Percentiles rank a stretch among this genome's conserved stretches.
Conservation (phyloP, 2,113 vertebrate species). For the Nannobrachium achirus region DNA sequence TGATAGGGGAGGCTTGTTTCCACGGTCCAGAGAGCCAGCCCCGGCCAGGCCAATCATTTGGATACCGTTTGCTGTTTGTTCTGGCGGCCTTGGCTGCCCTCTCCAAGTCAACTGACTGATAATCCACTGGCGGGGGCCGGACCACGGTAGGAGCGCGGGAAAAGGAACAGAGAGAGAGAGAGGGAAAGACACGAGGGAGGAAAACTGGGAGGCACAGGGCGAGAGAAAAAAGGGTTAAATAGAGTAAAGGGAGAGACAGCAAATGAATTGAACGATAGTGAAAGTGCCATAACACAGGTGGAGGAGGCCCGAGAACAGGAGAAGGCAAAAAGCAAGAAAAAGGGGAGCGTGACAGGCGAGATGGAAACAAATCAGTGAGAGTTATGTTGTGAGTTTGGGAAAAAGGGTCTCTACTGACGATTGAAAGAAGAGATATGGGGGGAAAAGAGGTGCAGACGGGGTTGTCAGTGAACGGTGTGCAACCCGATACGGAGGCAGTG, state of each 20-base stretch:
- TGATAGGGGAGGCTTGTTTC: constrained; percentile 62
- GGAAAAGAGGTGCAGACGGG: constrained; percentile 15
- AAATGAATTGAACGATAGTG: constrained; percentile 8
- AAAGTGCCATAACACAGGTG: neutral
- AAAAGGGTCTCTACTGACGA: neutral
- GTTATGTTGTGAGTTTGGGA: neutral
- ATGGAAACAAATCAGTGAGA: neutral
- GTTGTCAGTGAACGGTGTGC: constrained; percentile 34
- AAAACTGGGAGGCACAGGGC: neutral
- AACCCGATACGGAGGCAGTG: constrained; percentile 41
- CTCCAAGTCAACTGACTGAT: constrained; percentile 71
- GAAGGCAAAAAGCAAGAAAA: neutral
- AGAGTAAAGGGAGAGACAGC: neutral
- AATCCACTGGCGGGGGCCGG: constrained; percentile 60
- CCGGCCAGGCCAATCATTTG: constrained; percentile 56
- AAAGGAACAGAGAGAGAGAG: constrained; percentile 32
- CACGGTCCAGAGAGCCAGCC: constrained; percentile 49
- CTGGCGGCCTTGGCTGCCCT: constrained; percentile 64
- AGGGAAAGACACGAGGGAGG: constrained; percentile 12
- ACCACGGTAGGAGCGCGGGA: constrained; percentile 40
- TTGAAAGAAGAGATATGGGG: constrained; percentile 3
- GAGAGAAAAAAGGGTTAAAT: constrained; percentile 5
- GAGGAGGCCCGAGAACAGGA: neutral
- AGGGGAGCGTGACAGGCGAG: neutral
- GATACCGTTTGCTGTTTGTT: constrained; percentile 73